Conservation (phyloP, 2,888 invertebrate species). For the Marasmarcha lunaedactyla region DNA sequence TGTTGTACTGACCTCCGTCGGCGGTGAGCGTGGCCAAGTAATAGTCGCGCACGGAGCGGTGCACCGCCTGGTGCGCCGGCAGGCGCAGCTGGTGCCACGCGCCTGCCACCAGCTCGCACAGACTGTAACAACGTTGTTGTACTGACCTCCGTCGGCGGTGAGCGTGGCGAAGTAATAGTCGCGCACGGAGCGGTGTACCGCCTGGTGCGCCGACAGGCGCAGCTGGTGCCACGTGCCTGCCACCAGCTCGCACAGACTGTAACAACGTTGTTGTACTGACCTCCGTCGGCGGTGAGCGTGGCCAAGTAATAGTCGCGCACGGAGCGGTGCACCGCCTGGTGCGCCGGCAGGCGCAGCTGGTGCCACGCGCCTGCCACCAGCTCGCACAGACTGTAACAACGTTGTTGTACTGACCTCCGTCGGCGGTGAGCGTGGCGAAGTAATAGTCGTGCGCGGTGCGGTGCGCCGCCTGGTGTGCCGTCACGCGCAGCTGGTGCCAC, state of each 20-base stretch:
- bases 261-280: slow-evolving; percentile 30
- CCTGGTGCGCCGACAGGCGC: slow-evolving; percentile 77
- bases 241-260: no score
- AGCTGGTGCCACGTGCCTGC: no score
- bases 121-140: no score
- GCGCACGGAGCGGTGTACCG: slow-evolving; percentile 77
- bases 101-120: no score
- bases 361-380: no score
- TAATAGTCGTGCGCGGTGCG: slow-evolving; percentile 75
- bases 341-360: slow-evolving; percentile 70
- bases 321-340: slow-evolving; percentile 80
- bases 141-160: slow-evolving; percentile 73
- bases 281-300: slow-evolving; percentile 78
- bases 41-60: slow-evolving; percentile 75
- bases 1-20: no score
- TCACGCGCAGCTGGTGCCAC: slow-evolving; percentile 47
- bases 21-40: slow-evolving; percentile 80
- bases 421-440: slow-evolving; percentile 78
- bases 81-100: slow-evolving; percentile 80
- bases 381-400: no score
- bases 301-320: slow-evolving; percentile 78
- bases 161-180: slow-evolving; percentile 81
- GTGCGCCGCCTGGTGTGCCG: slow-evolving; percentile 81
- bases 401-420: slow-evolving; percentile 65
- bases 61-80: slow-evolving; percentile 80